Conservation (phyloP, 2,113 vertebrate genomes). For the Cryptotis parvus region DNA sequence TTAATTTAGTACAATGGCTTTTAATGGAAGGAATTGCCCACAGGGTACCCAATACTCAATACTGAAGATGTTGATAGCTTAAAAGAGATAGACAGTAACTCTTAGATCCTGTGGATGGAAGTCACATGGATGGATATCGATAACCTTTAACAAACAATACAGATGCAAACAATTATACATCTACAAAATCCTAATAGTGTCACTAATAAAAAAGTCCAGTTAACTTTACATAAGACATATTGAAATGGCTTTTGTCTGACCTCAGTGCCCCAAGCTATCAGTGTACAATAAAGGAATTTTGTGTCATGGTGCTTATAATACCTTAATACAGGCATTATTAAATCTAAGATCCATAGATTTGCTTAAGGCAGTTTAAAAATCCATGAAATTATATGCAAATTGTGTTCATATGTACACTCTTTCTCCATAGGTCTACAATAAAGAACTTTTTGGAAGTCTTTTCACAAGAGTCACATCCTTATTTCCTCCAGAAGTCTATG, state of each 20-base stretch:
- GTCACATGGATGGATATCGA: not conserved
- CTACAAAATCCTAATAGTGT: not conserved
- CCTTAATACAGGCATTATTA: constrained; percentile 51
- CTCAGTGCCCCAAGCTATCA: not conserved
- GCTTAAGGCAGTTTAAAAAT: constrained; percentile 64
- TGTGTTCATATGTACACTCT: constrained; percentile 69
- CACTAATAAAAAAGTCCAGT: not conserved
- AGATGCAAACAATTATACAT: not conserved
- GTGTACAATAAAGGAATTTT: constrained; percentile 43
- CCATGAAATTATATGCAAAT: constrained; percentile 74
- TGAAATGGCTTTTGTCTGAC: constrained; percentile 41
- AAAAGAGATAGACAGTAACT: not conserved
- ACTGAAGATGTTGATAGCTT: not conserved
- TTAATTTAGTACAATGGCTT: not conserved
- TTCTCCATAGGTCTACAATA: constrained; percentile 36
- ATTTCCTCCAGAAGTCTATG: not conserved
- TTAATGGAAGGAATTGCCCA: not conserved
- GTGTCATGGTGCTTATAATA: constrained; percentile 17
- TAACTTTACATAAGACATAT: not conserved
- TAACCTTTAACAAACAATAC: not conserved
- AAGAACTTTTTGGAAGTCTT: constrained; percentile 50
- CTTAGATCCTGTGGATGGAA: not conserved
- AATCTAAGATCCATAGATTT: constrained; percentile 47
- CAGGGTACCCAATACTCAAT: too few species aligned
- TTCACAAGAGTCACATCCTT: not conserved